These are phyloP conservation scores for Galeopsomyia nigrocyanea DNA, from an alignment of 2,888 invertebrate genomes.

Conservation along the genomic window DNA sequence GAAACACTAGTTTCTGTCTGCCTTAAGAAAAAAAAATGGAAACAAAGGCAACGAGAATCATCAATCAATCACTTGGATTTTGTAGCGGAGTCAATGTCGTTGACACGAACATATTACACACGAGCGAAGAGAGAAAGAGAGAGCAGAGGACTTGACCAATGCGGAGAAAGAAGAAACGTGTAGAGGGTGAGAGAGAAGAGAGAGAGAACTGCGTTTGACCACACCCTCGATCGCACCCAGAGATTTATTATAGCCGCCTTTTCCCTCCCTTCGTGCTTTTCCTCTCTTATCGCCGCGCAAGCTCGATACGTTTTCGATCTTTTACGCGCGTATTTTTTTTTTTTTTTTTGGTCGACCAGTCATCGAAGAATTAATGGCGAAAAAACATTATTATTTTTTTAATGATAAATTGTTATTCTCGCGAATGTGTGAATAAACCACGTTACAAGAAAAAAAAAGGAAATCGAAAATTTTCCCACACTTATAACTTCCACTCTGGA, in stretches of 20 bases:
- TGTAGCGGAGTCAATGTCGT: conserved; percentile 35
- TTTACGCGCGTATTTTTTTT: too few species aligned
- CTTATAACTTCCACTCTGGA: too few species aligned
- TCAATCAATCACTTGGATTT: conserved; percentile 15
- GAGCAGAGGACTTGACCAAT: conserved; percentile 22
- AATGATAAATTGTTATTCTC: too few species aligned
- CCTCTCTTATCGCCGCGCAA: conserved; percentile 12
- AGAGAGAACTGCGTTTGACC: conserved; percentile 63
- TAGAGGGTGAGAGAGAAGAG: conserved; percentile 6
- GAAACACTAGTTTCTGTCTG: too few species aligned
- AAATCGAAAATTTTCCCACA: too few species aligned
- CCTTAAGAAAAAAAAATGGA: too few species aligned
- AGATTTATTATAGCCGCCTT: conserved; percentile 63
- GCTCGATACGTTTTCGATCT: too few species aligned
- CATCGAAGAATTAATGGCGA: too few species aligned
- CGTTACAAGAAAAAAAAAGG: too few species aligned
- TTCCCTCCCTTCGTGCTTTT: conserved; percentile 42
- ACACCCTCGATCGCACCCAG: conserved; percentile 65
- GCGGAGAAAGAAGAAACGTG: background rate
- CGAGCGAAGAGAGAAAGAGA: background rate
- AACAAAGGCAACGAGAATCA: background rate
- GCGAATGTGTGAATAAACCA: too few species aligned
- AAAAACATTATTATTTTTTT: too few species aligned
- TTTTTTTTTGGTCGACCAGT: too few species aligned
- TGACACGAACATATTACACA: conserved; percentile 47